Base-by-base conservation (phyloP, 1,140 invertebrate genomes). In the Thaumetopoea pityocampa region DNA sequence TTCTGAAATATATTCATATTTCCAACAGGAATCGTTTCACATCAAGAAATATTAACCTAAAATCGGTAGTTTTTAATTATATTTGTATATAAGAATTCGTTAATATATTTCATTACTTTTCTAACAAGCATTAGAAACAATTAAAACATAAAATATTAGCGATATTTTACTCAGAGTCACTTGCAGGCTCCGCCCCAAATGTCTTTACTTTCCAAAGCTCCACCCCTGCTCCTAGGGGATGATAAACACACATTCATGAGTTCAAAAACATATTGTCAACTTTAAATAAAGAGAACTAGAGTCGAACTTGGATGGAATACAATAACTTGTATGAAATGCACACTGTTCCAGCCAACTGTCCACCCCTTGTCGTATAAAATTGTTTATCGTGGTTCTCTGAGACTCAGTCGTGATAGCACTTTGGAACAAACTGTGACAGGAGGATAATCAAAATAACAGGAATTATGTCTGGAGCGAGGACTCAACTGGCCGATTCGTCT, bases 401-500 rank as follows among this genome's bases (percentile, higher is more conserved):
- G 32, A 45, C 41, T 57, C 67, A 80, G 63, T 77, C 29, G 8
- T 24, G 24, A 27, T 51, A 43, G 34, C 34, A 50, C 46, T 50
- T 46, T 45, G 16, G 29, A n/a, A 15, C 41, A 32, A 22, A 3
- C n/a, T 22, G 38, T 47, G 34, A 32, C 40, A 15, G 51, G 20
- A 14, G n/a, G 4, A 8, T 11, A n/a, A 20, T 24, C 2, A 5
- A 15, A 11, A 2, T 8, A 15, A 3, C 12, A 14, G 5, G 14
- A 23, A 61, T 38, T 14, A 81, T 81, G 78, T 76, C 78, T 15
- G 65, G 63, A 19, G 53, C 68, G 5, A 67, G 74, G 37, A 77
- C 70, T 0, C 78, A 82, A 37, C 52, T 82, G 2, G 74, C 74
- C 0, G 78, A 82, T 29, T 82, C 77, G 0, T 81, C 77, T 1